phyloP scores from a whole-genome alignment of 2,113 vertebrate species.

The Carassius auratus region DNA sequence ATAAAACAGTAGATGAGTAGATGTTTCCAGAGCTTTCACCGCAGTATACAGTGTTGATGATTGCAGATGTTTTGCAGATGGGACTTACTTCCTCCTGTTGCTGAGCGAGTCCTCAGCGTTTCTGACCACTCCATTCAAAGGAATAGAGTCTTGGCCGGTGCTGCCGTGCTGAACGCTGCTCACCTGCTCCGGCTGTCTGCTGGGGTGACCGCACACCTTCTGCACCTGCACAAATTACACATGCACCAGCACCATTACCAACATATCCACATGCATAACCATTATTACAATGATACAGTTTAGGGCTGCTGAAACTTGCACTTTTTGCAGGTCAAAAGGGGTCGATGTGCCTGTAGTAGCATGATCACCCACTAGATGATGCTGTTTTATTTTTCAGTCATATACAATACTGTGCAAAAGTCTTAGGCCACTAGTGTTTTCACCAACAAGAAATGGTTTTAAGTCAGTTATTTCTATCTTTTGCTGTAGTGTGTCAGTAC shows the following conservation, averaged over 20 bases:
- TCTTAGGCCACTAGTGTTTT: too few relatives aligned
- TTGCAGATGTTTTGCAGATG: neutral
- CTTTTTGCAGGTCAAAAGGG: neutral
- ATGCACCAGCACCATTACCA: neutral
- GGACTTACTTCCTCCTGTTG: constrained; percentile 81
- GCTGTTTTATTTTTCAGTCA: neutral
- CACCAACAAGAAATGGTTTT: too few relatives aligned
- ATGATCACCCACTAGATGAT: neutral
- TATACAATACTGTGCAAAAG: too few relatives aligned
- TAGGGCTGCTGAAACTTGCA: neutral
- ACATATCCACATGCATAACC: neutral
- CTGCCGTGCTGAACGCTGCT: constrained; percentile 68
- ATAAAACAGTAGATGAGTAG: neutral
- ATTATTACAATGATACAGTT: neutral
- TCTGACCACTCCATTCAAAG: constrained; percentile 69
- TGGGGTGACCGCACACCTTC: constrained; percentile 80
- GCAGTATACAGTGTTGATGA: neutral
- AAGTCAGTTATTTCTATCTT: too few relatives aligned
- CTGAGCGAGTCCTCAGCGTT: constrained; percentile 73
- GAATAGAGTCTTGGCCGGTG: constrained; percentile 70
- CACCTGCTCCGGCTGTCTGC: constrained; percentile 69
- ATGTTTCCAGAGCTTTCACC: neutral
- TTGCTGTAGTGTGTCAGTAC: too few relatives aligned
- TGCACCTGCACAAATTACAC: constrained; percentile 72
- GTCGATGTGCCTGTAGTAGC: neutral